Evolutionary conservation across 2,113 vertebrate genomes (phyloP), one percentile per base, ranked within the genome.

Genomic region (Silurus meridionalis): DNA sequence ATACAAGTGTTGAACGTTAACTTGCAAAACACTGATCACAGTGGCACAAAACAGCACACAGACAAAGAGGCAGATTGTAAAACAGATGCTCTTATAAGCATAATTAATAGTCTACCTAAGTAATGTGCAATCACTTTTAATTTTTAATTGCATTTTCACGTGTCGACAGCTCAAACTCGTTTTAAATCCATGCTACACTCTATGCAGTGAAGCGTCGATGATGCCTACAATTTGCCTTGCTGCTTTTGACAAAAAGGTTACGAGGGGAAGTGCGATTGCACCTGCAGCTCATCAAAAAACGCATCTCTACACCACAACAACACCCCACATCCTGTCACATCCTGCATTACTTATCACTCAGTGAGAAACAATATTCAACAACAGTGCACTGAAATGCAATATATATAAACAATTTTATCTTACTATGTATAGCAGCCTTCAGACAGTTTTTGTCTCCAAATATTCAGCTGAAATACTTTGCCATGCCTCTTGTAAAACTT

Each of bases 261-360:
- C 75, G 64, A 11, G 71, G 71, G 71, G 80, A 87, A 81, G 50
- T n/a, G 57, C 23, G n/a, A 75, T 61, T 93, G 92, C 92, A 92
- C 69, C 91, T 95, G 94, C 94, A 94, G 23, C 53, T 77, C 57
- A 78, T 23, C 23, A 83, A 50, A 61, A 11, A 86, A 17, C 64
- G 52, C 50, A 83, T 46, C 8, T 64, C 48, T 46, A 61, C 7
- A n/a, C 67, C 57, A 37, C 81, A 86, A 48, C 15, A 83, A 82
- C 82, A 55, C 63, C 84, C 93, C 93, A 92, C 93, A 93, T 95
- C 94, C 94, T 94, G 93, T 91, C 46, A 86, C 72, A 82, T 75
- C 91, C 92, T 93, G 92, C 89, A 50, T 84, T 78, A 50, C 57
- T 79, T 2, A 69, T 84, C 72, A 55, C 61, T 63, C 52, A 66